These are phyloP conservation scores for Candidula unifasciata DNA, from an alignment of 2,888 invertebrate genomes.

Conservation along the genomic window DNA sequence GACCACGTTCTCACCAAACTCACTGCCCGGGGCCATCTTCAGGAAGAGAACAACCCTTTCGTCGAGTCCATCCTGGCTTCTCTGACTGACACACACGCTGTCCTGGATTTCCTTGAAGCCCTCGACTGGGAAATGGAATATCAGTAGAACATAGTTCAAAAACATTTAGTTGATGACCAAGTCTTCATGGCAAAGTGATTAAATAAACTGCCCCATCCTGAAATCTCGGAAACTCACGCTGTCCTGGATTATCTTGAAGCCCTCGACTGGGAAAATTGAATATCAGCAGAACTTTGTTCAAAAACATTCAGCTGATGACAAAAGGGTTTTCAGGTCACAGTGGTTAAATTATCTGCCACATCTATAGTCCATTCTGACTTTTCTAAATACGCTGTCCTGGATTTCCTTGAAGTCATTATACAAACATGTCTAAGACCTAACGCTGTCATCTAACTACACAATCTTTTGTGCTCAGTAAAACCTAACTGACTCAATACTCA, in stretches of 20 bases:
- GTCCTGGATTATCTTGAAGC: conserved; percentile 80
- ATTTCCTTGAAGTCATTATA: no score
- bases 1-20: conserved; percentile 77
- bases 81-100: conserved; percentile 81
- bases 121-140: conserved; percentile 68
- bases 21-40: conserved; percentile 77
- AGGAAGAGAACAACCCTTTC: conserved; percentile 81
- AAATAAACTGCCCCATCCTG: no score
- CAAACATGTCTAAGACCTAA: neutral
- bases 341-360: no score
- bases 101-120: conserved; percentile 80
- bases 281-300: neutral
- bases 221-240: conserved; percentile 80
- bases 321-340: no score
- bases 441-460: neutral
- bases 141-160: neutral
- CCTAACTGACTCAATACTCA: conserved; percentile 62
- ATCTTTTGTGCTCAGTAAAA: neutral
- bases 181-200: no score
- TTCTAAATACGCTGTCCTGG: no score
- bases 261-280: conserved; percentile 69
- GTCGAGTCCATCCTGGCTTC: conserved; percentile 77
- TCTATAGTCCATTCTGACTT: no score
- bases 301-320: no score
- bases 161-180: no score